Evolutionary conservation across 1,140 invertebrate species (phyloP).

Genomic region (Drosophila aff.): DNA sequence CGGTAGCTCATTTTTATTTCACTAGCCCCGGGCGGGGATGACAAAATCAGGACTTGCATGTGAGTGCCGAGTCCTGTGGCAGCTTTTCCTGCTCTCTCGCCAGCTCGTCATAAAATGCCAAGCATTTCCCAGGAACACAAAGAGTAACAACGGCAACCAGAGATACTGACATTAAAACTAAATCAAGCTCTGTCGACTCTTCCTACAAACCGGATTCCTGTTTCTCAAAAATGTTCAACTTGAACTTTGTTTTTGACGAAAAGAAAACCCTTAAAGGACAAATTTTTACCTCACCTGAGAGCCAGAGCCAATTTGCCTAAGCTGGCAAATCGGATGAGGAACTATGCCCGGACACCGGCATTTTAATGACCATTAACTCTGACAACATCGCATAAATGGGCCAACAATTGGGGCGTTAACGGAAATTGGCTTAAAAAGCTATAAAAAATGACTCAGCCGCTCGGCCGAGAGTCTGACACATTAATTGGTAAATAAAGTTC

Average conservation of each 20-base stretch:
- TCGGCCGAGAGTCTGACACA: conserved; percentile 15
- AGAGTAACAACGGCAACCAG: conserved; percentile 31
- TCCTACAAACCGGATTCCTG: conserved; percentile 28
- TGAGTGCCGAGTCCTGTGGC: conserved; percentile 29
- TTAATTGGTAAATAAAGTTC: conserved; percentile 82
- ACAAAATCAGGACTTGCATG: conserved; percentile 68
- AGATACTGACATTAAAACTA: conserved; percentile 64
- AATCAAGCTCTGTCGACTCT: conserved; percentile 45
- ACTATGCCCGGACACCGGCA: conserved; percentile 38
- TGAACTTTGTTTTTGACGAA: conserved; percentile 32
- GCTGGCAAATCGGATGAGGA: conserved; percentile 45
- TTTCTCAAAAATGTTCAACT: conserved; percentile 45
- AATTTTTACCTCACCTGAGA: conserved; percentile 2
- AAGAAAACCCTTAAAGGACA: conserved; percentile 4
- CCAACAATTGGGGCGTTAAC: conserved; percentile 73
- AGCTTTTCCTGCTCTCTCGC: conserved; percentile 15
- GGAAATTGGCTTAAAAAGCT: conserved; percentile 80
- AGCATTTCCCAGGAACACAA: conserved; percentile 54
- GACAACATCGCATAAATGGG: conserved; percentile 63
- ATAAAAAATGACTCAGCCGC: conserved; percentile 61
- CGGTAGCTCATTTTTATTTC: conserved; percentile 79
- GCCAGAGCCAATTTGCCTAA: conserved; percentile 55
- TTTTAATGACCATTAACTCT: conserved; percentile 75
- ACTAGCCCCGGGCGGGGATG: conserved; percentile 56
- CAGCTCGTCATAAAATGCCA: conserved; percentile 71